phyloP scores from a whole-genome alignment of 2,888 invertebrate genomes.

The Rotaria sp. region DNA sequence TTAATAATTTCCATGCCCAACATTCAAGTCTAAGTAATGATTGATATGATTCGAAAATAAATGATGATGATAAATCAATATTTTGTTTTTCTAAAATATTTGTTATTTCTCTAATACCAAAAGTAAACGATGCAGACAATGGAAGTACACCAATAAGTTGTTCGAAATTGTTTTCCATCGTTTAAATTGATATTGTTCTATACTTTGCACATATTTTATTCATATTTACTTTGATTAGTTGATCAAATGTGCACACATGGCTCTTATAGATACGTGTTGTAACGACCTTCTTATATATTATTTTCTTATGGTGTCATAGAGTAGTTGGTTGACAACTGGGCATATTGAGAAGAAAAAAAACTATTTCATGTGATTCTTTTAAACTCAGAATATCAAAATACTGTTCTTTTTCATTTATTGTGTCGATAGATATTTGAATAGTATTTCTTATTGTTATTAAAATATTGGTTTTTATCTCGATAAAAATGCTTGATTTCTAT shows the following conservation, averaged over 20 bases:
- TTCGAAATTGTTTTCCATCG: not conserved
- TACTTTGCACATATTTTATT: not conserved
- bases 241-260: not conserved
- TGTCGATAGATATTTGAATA: too few species aligned
- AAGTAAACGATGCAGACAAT: not conserved
- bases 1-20: not conserved
- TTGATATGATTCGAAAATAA: not conserved
- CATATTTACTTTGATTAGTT: not conserved
- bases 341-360: too few species aligned
- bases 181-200: not conserved
- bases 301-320: not conserved
- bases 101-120: not conserved
- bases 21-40: not conserved
- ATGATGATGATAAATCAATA: not conserved
- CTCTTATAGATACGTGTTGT: not conserved
- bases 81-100: not conserved
- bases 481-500: too few species aligned
- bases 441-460: too few species aligned
- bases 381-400: too few species aligned
- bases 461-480: too few species aligned
- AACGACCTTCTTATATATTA: not conserved
- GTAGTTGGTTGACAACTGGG: not conserved
- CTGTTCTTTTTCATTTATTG: too few species aligned
- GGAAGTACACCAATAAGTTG: not conserved
- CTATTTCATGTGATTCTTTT: too few species aligned